phyloP scores from a whole-genome alignment of 2,888 invertebrate genomes.

The Drosophila paramelanica region DNA sequence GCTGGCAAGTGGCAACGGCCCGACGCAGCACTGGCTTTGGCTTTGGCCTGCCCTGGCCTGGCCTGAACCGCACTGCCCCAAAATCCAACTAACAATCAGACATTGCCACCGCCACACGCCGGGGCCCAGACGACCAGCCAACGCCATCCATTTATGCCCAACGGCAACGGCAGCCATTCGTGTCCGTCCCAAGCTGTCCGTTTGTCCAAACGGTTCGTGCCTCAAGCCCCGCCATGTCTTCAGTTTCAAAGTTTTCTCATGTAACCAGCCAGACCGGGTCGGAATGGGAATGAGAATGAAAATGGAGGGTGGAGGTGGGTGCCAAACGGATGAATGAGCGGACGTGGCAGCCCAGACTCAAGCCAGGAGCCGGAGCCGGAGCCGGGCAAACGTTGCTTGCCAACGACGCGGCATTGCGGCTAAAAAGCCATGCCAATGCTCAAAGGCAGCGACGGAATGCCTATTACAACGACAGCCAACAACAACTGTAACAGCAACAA shows the following conservation, averaged over 20 bases:
- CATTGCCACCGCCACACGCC: conserved; percentile 76
- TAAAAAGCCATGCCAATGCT: conserved; percentile 76
- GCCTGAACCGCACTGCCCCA: conserved; percentile 25
- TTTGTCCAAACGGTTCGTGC: conserved; percentile 53
- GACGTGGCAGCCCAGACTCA: conserved; percentile 64
- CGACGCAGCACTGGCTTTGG: conserved; percentile 24
- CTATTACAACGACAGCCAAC: conserved; percentile 54
- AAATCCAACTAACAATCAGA: conserved; percentile 77
- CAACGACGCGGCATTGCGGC: conserved; percentile 74
- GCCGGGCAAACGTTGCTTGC: conserved; percentile 45
- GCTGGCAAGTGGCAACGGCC: conserved; percentile 76
- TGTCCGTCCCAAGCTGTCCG: conserved; percentile 64
- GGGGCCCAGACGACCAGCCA: conserved; percentile 51
- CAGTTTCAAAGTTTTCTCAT: conserved; percentile 81
- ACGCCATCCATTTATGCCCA: conserved; percentile 67
- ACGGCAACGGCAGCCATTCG: conserved; percentile 36
- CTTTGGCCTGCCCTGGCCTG: conserved; percentile 31
- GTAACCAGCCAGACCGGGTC: conserved; percentile 64
- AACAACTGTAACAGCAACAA: conserved; percentile 26
- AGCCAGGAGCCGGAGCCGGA: conserved; percentile 16
- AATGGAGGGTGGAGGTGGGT: conserved; percentile 3
- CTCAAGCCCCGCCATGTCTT: conserved; percentile 74
- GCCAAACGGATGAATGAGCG: conserved; percentile 73
- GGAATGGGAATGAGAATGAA: not conserved
- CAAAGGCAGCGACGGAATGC: conserved; percentile 71